A percentile compares a stretch with the other conserved stretches of the same genome.
phyloP scores from a whole-genome alignment of 2,797 vertebrate genomes.

The Onychomys leucogaster region DNA sequence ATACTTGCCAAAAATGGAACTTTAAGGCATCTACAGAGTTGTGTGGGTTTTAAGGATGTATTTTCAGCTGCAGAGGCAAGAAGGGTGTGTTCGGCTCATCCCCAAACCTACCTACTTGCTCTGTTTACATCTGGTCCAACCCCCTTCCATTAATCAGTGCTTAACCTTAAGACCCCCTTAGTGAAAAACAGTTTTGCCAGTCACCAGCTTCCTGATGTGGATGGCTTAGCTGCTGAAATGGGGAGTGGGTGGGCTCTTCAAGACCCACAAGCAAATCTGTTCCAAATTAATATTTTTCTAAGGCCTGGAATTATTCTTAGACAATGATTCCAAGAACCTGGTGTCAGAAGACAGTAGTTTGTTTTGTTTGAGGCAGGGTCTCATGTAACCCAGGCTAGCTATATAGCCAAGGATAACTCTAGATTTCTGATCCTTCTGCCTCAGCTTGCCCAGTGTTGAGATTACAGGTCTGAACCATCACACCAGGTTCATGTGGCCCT shows the following conservation, averaged over 20 bases:
- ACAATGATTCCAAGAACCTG: slow-evolving; percentile 29
- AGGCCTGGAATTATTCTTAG: slow-evolving; percentile 1
- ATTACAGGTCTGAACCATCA: neutral
- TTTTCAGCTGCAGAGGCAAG: slow-evolving; percentile 77
- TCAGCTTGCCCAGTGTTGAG: neutral
- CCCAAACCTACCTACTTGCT: slow-evolving; percentile 73
- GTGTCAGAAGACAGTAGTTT: neutral
- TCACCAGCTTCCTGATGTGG: slow-evolving; percentile 33
- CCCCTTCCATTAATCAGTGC: slow-evolving; percentile 55
- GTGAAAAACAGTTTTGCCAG: slow-evolving; percentile 62
- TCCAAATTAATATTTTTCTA: neutral
- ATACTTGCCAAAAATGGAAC: slow-evolving; percentile 76
- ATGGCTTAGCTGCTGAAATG: slow-evolving; percentile 52
- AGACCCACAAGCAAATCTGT: slow-evolving; percentile 1
- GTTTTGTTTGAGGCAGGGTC: neutral
- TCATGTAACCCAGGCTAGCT: neutral
- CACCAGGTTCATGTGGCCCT: neutral
- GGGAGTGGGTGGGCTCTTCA: neutral
- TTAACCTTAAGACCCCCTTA: slow-evolving; percentile 71
- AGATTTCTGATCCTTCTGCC: neutral
- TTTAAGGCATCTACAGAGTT: slow-evolving; percentile 76
- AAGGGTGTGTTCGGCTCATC: neutral
- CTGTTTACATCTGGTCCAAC: slow-evolving; percentile 66
- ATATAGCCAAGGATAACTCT: neutral
- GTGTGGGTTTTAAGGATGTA: slow-evolving; percentile 77